Evolutionary conservation across 1,140 invertebrate genomes (phyloP).

Genomic region (Eubasilissa regina): DNA sequence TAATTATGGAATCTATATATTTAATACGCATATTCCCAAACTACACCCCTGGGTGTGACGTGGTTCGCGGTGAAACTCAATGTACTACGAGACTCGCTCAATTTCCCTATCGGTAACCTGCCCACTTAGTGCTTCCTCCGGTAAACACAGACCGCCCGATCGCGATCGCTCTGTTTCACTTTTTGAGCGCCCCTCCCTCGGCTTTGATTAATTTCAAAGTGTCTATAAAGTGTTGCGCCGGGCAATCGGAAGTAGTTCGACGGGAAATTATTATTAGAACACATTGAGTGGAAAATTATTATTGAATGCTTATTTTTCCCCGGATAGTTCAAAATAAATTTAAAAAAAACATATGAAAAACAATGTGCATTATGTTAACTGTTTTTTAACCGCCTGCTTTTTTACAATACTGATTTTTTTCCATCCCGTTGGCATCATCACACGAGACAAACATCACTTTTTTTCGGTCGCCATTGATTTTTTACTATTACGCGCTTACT

Average conservation of each 20-base stretch:
- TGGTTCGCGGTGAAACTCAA: background rate
- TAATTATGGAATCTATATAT: too few species aligned
- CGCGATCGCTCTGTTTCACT: slow-evolving; percentile 33
- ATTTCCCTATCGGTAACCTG: slow-evolving; percentile 42
- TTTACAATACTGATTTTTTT: too few species aligned
- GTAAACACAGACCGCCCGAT: slow-evolving; percentile 30
- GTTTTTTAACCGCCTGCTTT: too few species aligned
- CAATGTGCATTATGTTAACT: too few species aligned
- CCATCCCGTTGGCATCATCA: too few species aligned
- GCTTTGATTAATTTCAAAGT: slow-evolving; percentile 25
- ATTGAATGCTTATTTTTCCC: background rate
- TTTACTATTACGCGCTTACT: too few species aligned
- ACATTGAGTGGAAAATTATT: background rate
- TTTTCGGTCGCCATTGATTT: too few species aligned
- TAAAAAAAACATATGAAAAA: background rate
- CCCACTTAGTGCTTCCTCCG: slow-evolving; percentile 35
- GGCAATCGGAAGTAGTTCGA: slow-evolving; percentile 25
- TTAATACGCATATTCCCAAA: background rate
- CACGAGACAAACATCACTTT: too few species aligned
- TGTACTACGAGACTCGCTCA: slow-evolving; percentile 32
- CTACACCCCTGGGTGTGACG: background rate
- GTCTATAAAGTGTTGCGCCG: slow-evolving; percentile 9
- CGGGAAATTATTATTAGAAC: background rate
- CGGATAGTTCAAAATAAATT: background rate
- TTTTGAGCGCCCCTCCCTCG: background rate